Percentiles rank a stretch among this genome's conserved stretches.
Evolutionary conservation across 2,113 vertebrate species (phyloP).

Genomic region (Corvus hawaiiensis): DNA sequence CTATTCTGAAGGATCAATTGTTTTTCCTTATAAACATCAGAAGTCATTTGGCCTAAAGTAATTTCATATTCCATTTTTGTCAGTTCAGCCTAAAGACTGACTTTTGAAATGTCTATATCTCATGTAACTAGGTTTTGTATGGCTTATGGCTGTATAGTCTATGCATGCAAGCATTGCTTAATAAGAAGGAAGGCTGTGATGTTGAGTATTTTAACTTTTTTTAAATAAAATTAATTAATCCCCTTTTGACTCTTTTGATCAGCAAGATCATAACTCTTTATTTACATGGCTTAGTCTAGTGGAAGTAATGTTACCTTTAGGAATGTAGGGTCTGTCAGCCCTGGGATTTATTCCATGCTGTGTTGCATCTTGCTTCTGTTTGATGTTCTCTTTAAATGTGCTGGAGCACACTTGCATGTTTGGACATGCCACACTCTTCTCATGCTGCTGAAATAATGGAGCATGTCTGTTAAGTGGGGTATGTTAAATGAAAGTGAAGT

Average conservation of each 20-base stretch:
- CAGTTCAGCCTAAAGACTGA: not conserved
- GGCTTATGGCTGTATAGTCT: not conserved
- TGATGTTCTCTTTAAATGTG: not conserved
- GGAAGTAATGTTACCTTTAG: not conserved
- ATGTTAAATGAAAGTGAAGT: not conserved
- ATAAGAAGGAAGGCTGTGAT: not conserved
- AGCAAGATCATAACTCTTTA: not conserved
- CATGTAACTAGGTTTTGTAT: not conserved
- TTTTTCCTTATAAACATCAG: not conserved
- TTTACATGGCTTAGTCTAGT: not conserved
- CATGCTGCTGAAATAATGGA: not conserved
- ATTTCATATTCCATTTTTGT: not conserved
- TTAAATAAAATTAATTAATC: not conserved
- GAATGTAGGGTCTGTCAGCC: not conserved
- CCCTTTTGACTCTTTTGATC: not conserved
- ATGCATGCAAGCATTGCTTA: not conserved
- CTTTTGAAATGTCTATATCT: not conserved
- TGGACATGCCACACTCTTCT: not conserved
- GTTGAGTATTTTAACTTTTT: not conserved
- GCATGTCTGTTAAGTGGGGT: not conserved
- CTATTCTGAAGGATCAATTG: not conserved
- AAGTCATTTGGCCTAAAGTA: not conserved
- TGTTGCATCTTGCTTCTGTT: not conserved
- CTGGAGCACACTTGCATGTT: not conserved
- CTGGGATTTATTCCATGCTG: not conserved